These are phyloP conservation scores for Tortricodes alternella DNA, from an alignment of 2,888 invertebrate species.

Conservation along the genomic window DNA sequence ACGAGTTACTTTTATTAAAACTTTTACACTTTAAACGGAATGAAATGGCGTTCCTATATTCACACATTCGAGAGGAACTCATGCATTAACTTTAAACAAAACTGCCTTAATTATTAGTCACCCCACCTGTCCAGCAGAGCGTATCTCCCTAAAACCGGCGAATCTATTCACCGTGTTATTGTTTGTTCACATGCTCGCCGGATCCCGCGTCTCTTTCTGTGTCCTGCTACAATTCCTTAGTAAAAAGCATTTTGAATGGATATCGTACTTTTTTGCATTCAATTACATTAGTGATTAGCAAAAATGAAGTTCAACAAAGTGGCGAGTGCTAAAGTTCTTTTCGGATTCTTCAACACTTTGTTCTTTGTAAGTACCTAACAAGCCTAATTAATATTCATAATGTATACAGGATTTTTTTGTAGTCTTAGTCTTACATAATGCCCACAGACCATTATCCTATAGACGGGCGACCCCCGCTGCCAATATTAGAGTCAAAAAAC, in stretches of 20 bases:
- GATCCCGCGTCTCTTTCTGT: conserved; percentile 28
- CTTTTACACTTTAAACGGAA: not conserved
- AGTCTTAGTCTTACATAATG: too few species aligned
- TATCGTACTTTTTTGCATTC: not conserved
- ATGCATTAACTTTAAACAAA: conserved; percentile 75
- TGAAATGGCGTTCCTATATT: conserved; percentile 34
- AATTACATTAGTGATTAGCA: not conserved
- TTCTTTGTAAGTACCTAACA: conserved; percentile 81
- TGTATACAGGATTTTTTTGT: too few species aligned
- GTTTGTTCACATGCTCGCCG: conserved; percentile 65
- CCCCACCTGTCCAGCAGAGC: conserved; percentile 80
- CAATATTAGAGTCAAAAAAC: too few species aligned
- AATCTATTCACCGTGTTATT: conserved; percentile 72
- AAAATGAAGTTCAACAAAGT: conserved; percentile 66
- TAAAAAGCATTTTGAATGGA: conserved; percentile 6
- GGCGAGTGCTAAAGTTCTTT: conserved; percentile 84
- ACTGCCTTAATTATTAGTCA: conserved; percentile 81
- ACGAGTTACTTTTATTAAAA: not conserved
- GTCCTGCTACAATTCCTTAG: not conserved
- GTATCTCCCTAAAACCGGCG: conserved; percentile 80
- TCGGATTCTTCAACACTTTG: conserved; percentile 86
- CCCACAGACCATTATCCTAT: too few species aligned
- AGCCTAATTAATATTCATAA: not conserved
- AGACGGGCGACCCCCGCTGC: too few species aligned
- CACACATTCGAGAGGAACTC: conserved; percentile 51